These are phyloP conservation scores for Heliconius charithonia DNA, from an alignment of 2,888 invertebrate species.

Conservation along the genomic window DNA sequence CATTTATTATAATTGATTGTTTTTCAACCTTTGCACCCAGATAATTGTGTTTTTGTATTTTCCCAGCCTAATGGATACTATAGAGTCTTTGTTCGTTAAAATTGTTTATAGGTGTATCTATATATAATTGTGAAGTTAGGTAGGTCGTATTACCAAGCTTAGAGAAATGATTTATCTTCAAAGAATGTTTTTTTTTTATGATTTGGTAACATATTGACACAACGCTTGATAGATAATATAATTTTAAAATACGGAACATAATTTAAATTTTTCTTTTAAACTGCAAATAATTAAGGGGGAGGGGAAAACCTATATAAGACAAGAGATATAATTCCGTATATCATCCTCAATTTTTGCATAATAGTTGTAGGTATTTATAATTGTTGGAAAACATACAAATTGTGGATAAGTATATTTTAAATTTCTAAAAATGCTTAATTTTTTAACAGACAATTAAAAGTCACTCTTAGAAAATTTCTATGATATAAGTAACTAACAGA, in stretches of 20 bases:
- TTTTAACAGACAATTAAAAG: too few relatives aligned
- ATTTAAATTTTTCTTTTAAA: too few relatives aligned
- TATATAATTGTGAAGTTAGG: not conserved
- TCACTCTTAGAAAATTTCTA: not conserved
- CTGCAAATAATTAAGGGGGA: too few relatives aligned
- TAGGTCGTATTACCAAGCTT: not conserved
- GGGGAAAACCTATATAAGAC: too few relatives aligned
- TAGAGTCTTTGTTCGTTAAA: slow-evolving; percentile 14
- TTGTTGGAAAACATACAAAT: too few relatives aligned
- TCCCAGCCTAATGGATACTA: slow-evolving; percentile 21
- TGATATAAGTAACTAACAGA: not conserved
- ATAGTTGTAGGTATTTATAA: too few relatives aligned
- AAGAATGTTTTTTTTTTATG: not conserved
- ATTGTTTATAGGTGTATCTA: not conserved
- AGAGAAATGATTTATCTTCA: slow-evolving; percentile 13
- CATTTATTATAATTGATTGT: slow-evolving; percentile 38
- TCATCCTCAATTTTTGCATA: too few relatives aligned
- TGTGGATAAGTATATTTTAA: too few relatives aligned
- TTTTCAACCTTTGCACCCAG: slow-evolving; percentile 32
- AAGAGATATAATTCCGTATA: too few relatives aligned
- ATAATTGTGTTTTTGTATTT: slow-evolving; percentile 37
- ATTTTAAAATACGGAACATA: not conserved
- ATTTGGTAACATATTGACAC: not conserved
- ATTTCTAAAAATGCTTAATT: too few relatives aligned
- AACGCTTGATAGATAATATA: not conserved